Percentiles rank a stretch among this genome's conserved stretches.
Evolutionary conservation across 53 echinoderm and acorn worm genomes (phyloP).

Genomic region (Echinometra lucunter): DNA sequence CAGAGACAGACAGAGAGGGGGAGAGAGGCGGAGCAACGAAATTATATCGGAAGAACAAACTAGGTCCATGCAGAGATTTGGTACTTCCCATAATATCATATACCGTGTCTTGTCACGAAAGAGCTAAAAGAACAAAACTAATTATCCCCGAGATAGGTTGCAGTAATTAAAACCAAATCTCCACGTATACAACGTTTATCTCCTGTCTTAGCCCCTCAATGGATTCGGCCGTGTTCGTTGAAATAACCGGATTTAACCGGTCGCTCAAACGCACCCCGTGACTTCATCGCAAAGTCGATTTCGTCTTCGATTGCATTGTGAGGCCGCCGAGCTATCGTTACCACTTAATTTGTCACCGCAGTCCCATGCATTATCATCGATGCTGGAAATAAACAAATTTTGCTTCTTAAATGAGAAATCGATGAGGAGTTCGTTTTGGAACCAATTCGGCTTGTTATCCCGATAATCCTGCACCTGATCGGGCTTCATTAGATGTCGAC

Average conservation of each 20-base stretch:
- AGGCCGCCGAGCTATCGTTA: constrained; percentile 61
- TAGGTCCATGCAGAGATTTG: not conserved
- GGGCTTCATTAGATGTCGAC: constrained; percentile 56
- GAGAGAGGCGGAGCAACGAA: not conserved
- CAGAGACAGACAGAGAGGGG: not conserved
- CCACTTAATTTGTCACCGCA: constrained; percentile 63
- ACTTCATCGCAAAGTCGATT: constrained; percentile 37
- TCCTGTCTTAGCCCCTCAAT: constrained; percentile 36
- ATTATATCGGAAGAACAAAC: not conserved
- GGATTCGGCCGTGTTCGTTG: constrained; percentile 32
- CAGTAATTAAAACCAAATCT: constrained; percentile 63
- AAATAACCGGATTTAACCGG: constrained; percentile 55
- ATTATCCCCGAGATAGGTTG: constrained; percentile 58
- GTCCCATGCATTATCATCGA: constrained; percentile 33
- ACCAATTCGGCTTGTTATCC: constrained; percentile 51
- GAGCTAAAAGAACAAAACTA: constrained; percentile 60
- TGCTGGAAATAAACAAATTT: constrained; percentile 64
- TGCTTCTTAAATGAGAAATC: constrained; percentile 62
- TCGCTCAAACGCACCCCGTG: constrained; percentile 30
- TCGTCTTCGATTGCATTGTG: constrained; percentile 46
- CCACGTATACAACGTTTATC: constrained; percentile 42
- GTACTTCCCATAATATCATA: constrained; percentile 21
- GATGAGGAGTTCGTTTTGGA: constrained; percentile 66
- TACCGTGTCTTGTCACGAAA: not conserved
- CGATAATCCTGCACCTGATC: constrained; percentile 41